phyloP scores from a whole-genome alignment of 2,888 invertebrate species.

The Cryptus viduatorius region DNA sequence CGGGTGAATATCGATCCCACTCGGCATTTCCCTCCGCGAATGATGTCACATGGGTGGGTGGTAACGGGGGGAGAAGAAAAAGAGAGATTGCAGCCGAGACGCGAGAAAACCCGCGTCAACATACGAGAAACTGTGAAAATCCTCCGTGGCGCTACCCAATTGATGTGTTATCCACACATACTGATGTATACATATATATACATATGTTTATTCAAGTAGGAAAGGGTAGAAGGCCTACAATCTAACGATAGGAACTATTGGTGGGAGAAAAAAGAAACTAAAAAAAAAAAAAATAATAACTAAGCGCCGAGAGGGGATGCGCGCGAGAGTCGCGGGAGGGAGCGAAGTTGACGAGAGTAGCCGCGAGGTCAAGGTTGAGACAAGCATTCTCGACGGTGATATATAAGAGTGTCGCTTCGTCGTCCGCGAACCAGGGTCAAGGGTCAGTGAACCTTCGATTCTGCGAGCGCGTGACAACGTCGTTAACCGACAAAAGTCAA shows the following conservation, averaged over 20 bases:
- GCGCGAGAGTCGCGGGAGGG: not conserved
- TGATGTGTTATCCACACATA: not conserved
- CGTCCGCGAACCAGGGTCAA: conserved; percentile 67
- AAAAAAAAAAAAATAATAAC: conserved; percentile 5
- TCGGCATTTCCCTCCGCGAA: conserved; percentile 61
- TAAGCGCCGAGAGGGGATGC: not conserved
- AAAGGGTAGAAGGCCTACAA: not conserved
- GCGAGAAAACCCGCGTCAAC: conserved; percentile 25
- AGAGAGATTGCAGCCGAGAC: not conserved
- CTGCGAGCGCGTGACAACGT: conserved; percentile 5
- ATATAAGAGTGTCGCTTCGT: conserved; percentile 11
- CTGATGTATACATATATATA: not conserved
- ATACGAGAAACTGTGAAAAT: conserved; percentile 12
- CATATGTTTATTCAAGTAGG: not conserved
- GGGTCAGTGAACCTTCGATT: conserved; percentile 71
- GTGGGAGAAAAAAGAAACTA: not conserved
- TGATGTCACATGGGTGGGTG: conserved; percentile 7
- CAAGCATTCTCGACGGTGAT: conserved; percentile 36
- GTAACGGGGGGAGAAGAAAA: not conserved
- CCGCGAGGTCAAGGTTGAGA: conserved; percentile 76
- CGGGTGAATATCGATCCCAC: conserved; percentile 74
- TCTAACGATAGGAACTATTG: not conserved
- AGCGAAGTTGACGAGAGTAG: conserved; percentile 22
- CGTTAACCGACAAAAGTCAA: conserved; percentile 5
- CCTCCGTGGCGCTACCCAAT: not conserved